Percentiles rank a stretch among this genome's conserved stretches.
Conservation (phyloP, 2,797 vertebrate genomes). For the Hapalemur alaotrensis region DNA sequence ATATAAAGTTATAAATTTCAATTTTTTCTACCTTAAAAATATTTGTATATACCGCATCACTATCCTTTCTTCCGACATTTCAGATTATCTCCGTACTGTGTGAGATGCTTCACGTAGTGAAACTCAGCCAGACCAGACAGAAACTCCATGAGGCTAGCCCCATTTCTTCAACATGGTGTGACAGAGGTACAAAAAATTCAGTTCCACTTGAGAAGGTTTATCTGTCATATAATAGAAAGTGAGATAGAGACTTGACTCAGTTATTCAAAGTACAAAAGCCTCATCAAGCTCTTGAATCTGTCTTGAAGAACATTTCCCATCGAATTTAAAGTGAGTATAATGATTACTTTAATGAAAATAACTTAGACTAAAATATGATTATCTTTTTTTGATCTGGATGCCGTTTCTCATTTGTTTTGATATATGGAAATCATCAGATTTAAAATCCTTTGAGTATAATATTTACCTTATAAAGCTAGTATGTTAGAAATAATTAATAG, state of each 20-base stretch:
- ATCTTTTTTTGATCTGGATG: background rate
- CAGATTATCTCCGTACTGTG: background rate
- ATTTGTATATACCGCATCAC: background rate
- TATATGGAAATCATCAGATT: background rate
- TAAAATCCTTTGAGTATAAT: background rate
- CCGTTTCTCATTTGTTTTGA: background rate
- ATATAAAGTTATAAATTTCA: background rate
- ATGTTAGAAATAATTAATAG: background rate
- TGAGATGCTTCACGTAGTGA: background rate
- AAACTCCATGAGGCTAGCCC: background rate
- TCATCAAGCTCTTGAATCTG: background rate
- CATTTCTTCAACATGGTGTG: background rate
- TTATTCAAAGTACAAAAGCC: background rate
- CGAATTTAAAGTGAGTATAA: background rate
- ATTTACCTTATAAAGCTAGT: background rate
- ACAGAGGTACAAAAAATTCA: background rate
- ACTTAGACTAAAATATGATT: background rate
- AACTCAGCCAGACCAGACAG: background rate
- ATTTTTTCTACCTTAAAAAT: background rate
- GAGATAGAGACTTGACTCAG: background rate
- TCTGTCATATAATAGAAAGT: background rate
- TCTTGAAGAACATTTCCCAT: background rate
- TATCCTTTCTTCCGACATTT: background rate
- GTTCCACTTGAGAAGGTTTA: background rate
- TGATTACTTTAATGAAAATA: background rate